A percentile compares a stretch with the other conserved stretches of the same genome.
Conservation (phyloP, 2,113 vertebrate species). For the Cyanistes caeruleus region DNA sequence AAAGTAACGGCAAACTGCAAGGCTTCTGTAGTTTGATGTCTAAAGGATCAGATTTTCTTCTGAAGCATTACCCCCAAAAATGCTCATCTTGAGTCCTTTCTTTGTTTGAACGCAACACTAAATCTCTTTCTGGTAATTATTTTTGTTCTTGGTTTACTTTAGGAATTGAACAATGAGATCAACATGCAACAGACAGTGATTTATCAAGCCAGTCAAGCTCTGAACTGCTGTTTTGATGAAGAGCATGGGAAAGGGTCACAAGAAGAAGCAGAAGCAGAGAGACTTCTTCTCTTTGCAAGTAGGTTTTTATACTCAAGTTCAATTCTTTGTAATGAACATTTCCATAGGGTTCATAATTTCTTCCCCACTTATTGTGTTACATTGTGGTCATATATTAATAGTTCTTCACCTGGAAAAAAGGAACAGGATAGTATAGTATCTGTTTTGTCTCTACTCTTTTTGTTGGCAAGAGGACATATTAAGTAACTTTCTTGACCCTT, state of each 20-base stretch:
- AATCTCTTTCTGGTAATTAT: background rate
- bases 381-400: background rate
- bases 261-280: conserved; percentile 94
- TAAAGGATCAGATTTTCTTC: background rate
- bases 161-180: conserved; percentile 87
- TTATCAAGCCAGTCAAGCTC: conserved; percentile 94
- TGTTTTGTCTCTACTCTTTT: background rate
- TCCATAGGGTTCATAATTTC: background rate
- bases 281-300: conserved; percentile 93
- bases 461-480: background rate
- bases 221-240: conserved; percentile 95
- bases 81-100: background rate
- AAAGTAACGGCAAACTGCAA: background rate
- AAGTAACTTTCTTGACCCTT: background rate
- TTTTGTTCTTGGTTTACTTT: background rate
- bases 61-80: background rate
- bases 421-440: background rate
- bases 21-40: background rate
- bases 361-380: background rate
- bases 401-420: background rate
- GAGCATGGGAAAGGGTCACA: conserved; percentile 95
- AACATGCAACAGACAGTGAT: conserved; percentile 96
- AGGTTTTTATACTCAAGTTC: conserved; percentile 52
- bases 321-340: background rate
- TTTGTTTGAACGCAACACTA: background rate